Percentiles rank a stretch among this genome's conserved stretches.
phyloP scores from a whole-genome alignment of 1,140 invertebrate species.

The Apis dorsata region DNA sequence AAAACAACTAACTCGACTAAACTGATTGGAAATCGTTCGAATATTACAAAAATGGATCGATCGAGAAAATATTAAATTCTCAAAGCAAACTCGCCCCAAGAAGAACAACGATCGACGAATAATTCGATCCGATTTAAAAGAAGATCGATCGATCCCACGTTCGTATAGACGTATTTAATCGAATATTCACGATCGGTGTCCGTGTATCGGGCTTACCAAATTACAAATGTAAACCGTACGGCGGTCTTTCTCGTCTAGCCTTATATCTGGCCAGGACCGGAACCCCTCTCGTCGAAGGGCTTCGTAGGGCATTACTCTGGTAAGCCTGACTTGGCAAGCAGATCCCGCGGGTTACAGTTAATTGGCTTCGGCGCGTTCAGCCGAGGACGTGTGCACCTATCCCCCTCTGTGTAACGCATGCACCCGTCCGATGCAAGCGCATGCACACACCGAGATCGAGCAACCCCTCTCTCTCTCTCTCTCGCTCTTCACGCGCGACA shows the following conservation, averaged over 20 bases:
- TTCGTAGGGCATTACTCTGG: conserved; percentile 67
- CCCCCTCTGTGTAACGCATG: conserved; percentile 27
- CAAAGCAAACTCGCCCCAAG: too few species aligned
- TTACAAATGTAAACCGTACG: conserved; percentile 49
- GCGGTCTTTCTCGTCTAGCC: conserved; percentile 57
- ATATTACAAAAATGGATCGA: too few species aligned
- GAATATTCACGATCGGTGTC: background rate
- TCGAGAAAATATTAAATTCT: too few species aligned
- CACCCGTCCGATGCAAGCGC: conserved; percentile 17
- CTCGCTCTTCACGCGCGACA: background rate
- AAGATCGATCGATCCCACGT: too few species aligned
- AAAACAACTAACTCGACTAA: too few species aligned
- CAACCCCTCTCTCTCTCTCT: background rate
- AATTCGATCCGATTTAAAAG: too few species aligned
- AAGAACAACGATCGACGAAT: too few species aligned
- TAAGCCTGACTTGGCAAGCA: conserved; percentile 69
- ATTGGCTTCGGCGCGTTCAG: conserved; percentile 66
- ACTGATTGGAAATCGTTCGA: too few species aligned
- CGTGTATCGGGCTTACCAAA: conserved; percentile 45
- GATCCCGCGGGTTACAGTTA: conserved; percentile 71
- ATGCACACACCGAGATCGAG: background rate
- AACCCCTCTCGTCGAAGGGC: conserved; percentile 62
- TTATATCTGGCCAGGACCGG: conserved; percentile 47
- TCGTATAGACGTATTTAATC: too few species aligned
- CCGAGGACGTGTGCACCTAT: conserved; percentile 44